Evolutionary conservation across 2,888 invertebrate species (phyloP).

Genomic region (Encarsia formosa): DNA sequence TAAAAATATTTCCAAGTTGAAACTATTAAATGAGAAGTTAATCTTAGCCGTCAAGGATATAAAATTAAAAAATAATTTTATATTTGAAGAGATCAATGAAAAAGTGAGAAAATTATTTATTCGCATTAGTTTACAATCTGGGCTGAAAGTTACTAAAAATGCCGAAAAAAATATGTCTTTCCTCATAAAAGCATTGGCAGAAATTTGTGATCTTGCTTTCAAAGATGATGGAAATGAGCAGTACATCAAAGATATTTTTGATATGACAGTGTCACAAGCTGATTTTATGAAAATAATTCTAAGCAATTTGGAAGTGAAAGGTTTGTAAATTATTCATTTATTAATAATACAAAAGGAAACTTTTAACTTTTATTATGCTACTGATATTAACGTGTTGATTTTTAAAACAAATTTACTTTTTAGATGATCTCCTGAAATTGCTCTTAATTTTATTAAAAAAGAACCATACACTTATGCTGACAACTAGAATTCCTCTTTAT

Average conservation of each 20-base stretch:
- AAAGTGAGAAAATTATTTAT: constrained; percentile 46
- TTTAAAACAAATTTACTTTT: constrained; percentile 1
- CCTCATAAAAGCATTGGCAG: constrained; percentile 56
- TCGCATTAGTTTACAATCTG: constrained; percentile 62
- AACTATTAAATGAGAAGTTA: constrained; percentile 34
- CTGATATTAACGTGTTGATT: constrained; percentile 2
- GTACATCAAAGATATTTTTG: constrained; percentile 58
- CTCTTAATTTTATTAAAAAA: constrained; percentile 61
- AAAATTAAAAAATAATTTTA: constrained; percentile 25
- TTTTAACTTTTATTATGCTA: background rate
- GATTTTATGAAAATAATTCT: constrained; percentile 70
- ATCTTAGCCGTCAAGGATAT: constrained; percentile 31
- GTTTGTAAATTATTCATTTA: too few species aligned
- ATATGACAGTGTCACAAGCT: constrained; percentile 74
- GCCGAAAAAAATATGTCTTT: constrained; percentile 48
- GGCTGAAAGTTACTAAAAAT: constrained; percentile 54
- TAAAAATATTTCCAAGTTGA: constrained; percentile 39
- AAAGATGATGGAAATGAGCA: constrained; percentile 53
- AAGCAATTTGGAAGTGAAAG: constrained; percentile 46
- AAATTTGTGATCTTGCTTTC: constrained; percentile 59
- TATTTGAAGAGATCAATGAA: constrained; percentile 37
- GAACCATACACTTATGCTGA: constrained; percentile 63
- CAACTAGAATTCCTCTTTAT: constrained; percentile 69
- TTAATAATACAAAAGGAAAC: background rate
- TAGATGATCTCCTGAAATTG: constrained; percentile 62